Base-by-base conservation (phyloP, 2,888 invertebrate species). In the Hermaeophaga mercurialis region DNA sequence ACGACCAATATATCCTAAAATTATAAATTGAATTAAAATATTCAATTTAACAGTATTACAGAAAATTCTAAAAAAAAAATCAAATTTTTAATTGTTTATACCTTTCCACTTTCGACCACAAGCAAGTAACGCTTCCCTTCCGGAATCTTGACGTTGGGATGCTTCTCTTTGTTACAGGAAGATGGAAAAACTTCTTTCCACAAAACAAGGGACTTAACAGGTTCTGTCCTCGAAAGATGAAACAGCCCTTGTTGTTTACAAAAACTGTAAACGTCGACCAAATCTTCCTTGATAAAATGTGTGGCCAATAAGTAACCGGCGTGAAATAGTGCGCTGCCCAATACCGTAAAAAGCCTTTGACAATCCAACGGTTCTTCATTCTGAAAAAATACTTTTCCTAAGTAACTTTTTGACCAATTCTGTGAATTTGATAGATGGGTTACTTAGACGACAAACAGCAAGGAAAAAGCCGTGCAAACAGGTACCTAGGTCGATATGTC, bases 311-410 rank as follows among this genome's bases (percentile, higher is more conserved):
- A 78, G 73, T 88, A 89, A 11, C 88, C 88, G 66, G 85, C 79
- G 63, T 79, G 82, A 64, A 80, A 83, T 3, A 82, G 65, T 2
- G 79, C 79, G 61, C 81, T 81, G 9, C 83, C 83, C 41, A 81
- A 73, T 33, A 83, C 80, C 26, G 82, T 82, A 61, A 82, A 82
- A 58, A 89, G 76, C 64, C 91, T 80, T 79, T 90, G 88, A 69
- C 88, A 88, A 67, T 87, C 86, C 71, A 88, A 83, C 11, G 87
- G 83, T 69, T 88, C 90, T 73, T 91, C 90, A 68, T 88, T 90
- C 79, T 89, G 74, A 39, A 81, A 80, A n/a, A n/a, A n/a, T n/a
- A n/a, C n/a, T n/a, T n/a, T n/a, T n/a, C n/a, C n/a, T n/a, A n/a
- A n/a, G n/a, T n/a, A n/a, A n/a, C n/a, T n/a, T n/a, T n/a, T n/a